Conservation (phyloP, 2,888 invertebrate genomes). For the Machimus rusticus region DNA sequence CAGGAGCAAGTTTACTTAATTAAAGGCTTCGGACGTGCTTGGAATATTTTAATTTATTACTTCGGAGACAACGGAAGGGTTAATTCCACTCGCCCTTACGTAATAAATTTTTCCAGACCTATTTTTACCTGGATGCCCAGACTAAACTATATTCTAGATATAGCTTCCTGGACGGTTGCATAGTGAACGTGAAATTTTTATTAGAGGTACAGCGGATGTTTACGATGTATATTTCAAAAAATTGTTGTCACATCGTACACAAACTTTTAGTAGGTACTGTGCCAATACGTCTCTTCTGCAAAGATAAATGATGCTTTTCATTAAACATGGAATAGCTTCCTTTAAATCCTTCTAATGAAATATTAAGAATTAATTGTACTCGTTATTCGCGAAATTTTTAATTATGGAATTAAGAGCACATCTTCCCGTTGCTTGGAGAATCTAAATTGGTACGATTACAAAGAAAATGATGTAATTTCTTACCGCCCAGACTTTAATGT, state of each 20-base stretch:
- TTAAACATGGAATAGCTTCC: neutral
- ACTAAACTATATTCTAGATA: neutral
- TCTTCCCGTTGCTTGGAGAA: neutral
- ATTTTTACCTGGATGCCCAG: neutral
- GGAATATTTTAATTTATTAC: neutral
- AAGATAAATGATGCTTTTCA: neutral
- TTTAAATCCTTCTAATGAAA: neutral
- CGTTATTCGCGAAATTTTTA: neutral
- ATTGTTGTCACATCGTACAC: neutral
- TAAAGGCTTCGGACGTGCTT: neutral
- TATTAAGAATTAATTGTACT: neutral
- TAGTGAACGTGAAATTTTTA: neutral
- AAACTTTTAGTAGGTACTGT: neutral
- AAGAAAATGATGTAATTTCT: neutral
- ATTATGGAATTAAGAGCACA: neutral
- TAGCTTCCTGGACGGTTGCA: neutral
- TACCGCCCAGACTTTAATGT: too few relatives aligned
- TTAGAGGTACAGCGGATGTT: neutral
- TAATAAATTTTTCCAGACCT: neutral
- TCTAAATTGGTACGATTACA: neutral
- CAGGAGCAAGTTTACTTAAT: neutral
- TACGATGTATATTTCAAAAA: neutral
- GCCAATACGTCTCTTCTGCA: neutral
- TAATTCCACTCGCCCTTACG: neutral
- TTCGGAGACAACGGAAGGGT: neutral